Evolutionary conservation across 2,888 invertebrate genomes (phyloP), one percentile per base, ranked within the genome.

Genomic region (Orthosia gothica): DNA sequence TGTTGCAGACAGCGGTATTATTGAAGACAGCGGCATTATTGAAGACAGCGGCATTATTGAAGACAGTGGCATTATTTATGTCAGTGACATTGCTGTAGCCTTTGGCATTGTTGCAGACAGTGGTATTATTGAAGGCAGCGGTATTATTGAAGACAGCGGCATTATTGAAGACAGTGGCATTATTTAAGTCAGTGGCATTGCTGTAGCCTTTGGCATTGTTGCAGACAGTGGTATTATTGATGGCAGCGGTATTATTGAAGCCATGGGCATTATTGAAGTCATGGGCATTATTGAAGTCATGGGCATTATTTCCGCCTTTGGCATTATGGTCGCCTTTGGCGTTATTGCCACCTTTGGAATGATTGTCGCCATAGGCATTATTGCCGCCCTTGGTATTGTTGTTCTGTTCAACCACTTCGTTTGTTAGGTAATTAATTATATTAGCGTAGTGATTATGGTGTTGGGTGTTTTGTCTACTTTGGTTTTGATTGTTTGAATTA

Each of bases 391-490:
- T 61, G 11, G 13, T 18, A 32, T 59, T 40, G 18, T 40, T 40
- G 40, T 40, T 64, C 16, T 74, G 64, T 23, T 32, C 40, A 55
- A 23, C 15, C 13, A 62, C 76, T 62, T 47, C 45, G 15, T 16
- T 18, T 52, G 26, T 12, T 20, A 16, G 15, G 15, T 47, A 20
- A 23, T 23, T 75, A 9, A n/a, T n/a, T n/a, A 4, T 16, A n/a
- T 49, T 5, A n/a, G 11, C n/a, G 13, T 23, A 3, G 40, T 49
- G 55, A 13, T n/a, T 64, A 11, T 40, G 16, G 55, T 47, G 54
- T 15, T 26, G 74, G 12, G 11, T n/a, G n/a, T 20, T 59, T 13
- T 40, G 32, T 26, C 12, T 12, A 32, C 12, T 18, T 2, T 32
- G 58, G 5, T 32, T 32, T 4, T 5, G 32, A 12, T 32, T 32